These are phyloP conservation scores for Potamilus streckersoni DNA, from an alignment of 1,140 invertebrate species.

Conservation along the genomic window DNA sequence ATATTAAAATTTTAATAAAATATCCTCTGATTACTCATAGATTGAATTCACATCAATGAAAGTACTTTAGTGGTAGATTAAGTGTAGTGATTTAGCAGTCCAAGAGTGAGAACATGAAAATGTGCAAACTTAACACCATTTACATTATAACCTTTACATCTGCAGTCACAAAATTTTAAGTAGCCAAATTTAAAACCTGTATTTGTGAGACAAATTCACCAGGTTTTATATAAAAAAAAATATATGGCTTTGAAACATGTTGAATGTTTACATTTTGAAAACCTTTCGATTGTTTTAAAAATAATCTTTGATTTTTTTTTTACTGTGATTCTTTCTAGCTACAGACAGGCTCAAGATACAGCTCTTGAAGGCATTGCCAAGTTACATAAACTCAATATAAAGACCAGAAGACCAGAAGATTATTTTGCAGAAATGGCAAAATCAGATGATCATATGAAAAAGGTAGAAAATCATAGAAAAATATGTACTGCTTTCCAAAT, in stretches of 20 bases:
- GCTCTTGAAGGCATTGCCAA: conserved; percentile 82
- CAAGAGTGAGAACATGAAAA: no score
- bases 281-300: not conserved
- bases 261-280: not conserved
- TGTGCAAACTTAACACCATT: no score
- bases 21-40: no score
- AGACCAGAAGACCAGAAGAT: conserved; percentile 90
- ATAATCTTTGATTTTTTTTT: conserved; percentile 1
- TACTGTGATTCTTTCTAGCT: conserved; percentile 64
- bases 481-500: not conserved
- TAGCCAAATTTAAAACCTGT: no score
- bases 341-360: conserved; percentile 90
- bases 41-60: no score
- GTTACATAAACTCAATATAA: conserved; percentile 80
- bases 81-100: no score
- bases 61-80: no score
- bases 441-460: conserved; percentile 97
- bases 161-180: no score
- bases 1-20: no score
- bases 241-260: not conserved
- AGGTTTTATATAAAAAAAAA: no score
- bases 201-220: no score
- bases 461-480: conserved; percentile 69
- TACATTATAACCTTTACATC: no score
- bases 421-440: conserved; percentile 99